Base-by-base conservation (phyloP, 2,113 vertebrate species). In the Sarotherodon lohbergeri region DNA sequence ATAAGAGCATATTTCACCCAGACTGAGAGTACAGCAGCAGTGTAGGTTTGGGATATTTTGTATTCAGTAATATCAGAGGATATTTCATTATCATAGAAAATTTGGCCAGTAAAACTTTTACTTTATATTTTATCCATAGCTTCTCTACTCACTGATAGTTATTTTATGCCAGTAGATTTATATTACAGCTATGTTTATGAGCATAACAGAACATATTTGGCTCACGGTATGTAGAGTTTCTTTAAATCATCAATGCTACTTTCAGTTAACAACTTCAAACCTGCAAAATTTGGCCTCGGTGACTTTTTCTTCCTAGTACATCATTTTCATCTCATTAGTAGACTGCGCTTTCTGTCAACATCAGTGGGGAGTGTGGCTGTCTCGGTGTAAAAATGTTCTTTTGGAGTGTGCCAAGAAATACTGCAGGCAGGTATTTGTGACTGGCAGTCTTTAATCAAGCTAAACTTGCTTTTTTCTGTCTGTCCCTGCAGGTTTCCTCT, bases 401-500 rank as follows among this genome's bases (percentile, higher is more conserved):
- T 89, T 82, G 66, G 56, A 85, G 4, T 24, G 29, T 50, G 68
- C 50, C 48, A 56, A 41, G 68, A 88, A 87, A 76, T 4, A 4
- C 24, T 73, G 63, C 73, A 46, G 39, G 87, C 36, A 68, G 61
- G 39, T 86, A 8, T 86, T 63, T 89, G 19, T 87, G 73, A 81
- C 61, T 11, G 81, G 19, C 56, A 34, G 32, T 80, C 83, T 88
- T 90, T 68, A 85, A 59, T 94, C 78, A 81, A 50, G 7, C 71
- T 91, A 54, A 94, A 82, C 46, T 17, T 78, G n/a, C 52, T 80
- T 80, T 81, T 52, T 94, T 78, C 43, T 84, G 7, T 92, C 52
- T 92, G 50, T 89, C 78, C 82, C 81, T 27, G 39, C 94, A 96
- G 95, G 61, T 89, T 63, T 81, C 87, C 32, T 36, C 78, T 24